Evolutionary conservation across 30 jellyfish, hydroid and myxozoan species (phyloP), one percentile per base, ranked within the genome.

Genomic region (Pseudorhiza aurosa): DNA sequence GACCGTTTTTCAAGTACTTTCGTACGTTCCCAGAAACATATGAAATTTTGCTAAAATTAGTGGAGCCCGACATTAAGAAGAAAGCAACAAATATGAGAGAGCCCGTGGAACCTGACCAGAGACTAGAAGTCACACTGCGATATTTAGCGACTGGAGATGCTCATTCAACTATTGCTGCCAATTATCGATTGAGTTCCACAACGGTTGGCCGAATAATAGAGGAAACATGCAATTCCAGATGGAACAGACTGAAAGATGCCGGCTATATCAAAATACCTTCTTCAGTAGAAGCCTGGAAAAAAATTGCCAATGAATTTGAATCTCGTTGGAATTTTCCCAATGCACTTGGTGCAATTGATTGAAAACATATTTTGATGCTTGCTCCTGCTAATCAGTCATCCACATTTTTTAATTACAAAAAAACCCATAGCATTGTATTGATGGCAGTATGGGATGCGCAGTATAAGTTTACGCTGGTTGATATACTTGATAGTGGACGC

Each of bases 311-410:
- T 27, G 81, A 27, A 15, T 77, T 77, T 77, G 80, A 77, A 46
- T 44, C 30, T n/a, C 36, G 32, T 11, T 59, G 89, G 75, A 65
- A 63, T 30, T 50, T 78, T 44, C 90, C 73, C 36, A 73, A 78
- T 78, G 90, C 82, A 25, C 53, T 78, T 9, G 81, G 90, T 26
- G 90, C 81, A 26, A 78, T 78, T 24, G 90, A 78, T 49, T 73
- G 82, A 75, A 78, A 78, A 49, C 84, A 78, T 55, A 74, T 60
- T 31, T 74, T 46, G 27, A 78, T 78, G 73, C 90, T 60, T 42
- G 65, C 58, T 35, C 90, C 90, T 21, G 72, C 65, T 27, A 45
- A 47, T 15, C 30, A 73, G 17, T 83, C 84, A 26, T 78, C 82
- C 4, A 84, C 15, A 8, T 78, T 35, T 45, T 37, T 78, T 45